These are phyloP conservation scores for Pteruthius melanotis DNA, from an alignment of 2,113 vertebrate genomes.

Conservation along the genomic window DNA sequence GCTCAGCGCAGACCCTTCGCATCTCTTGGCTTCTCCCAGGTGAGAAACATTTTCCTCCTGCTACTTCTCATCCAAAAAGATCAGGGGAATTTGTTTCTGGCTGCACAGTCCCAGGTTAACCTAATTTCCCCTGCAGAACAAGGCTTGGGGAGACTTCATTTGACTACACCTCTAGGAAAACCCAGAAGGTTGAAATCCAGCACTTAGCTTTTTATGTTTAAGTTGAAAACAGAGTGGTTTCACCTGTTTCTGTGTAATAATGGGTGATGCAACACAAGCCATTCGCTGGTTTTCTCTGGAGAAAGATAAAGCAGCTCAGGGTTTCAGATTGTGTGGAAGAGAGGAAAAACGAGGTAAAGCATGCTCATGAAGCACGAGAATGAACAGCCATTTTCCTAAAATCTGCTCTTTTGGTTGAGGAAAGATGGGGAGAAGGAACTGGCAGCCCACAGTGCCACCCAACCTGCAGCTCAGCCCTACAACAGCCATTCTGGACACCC, in stretches of 20 bases:
- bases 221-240: not conserved
- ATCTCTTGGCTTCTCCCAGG: not conserved
- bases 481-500: not conserved
- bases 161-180: not conserved
- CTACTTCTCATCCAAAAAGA: not conserved
- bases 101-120: not conserved
- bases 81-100: not conserved
- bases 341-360: not conserved
- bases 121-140: not conserved
- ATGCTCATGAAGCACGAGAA: not conserved
- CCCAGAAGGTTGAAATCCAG: not conserved
- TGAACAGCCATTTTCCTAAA: not conserved
- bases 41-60: not conserved
- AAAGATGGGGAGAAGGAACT: not conserved
- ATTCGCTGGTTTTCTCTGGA: not conserved
- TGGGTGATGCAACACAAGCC: not conserved
- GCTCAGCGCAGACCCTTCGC: not conserved
- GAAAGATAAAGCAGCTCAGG: not conserved
- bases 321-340: not conserved
- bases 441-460: not conserved
- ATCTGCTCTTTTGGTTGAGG: not conserved
- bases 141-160: not conserved
- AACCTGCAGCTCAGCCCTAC: too few relatives aligned
- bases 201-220: not conserved
- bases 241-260: not conserved